Evolutionary conservation across 64 coral and sea anemone species (phyloP).

Genomic region (Acropora tenuis): DNA sequence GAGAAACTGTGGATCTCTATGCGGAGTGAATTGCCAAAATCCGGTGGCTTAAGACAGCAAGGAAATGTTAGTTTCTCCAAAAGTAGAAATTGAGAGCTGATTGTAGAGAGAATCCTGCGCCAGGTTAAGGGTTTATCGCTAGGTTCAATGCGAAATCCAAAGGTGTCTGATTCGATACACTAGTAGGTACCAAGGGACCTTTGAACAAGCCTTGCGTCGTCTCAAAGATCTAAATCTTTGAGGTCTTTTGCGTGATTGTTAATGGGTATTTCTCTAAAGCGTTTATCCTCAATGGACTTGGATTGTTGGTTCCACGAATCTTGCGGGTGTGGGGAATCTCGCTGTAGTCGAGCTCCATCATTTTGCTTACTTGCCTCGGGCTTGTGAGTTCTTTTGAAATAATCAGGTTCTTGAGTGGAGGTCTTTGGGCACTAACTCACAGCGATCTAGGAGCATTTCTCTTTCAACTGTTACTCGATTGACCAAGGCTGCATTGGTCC

Average conservation of each 20-base stretch:
- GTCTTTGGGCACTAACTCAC: neutral
- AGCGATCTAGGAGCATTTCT: conserved; percentile 2
- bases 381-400: conserved; percentile 33
- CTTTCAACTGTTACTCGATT: conserved; percentile 42
- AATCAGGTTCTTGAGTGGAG: conserved; percentile 3
- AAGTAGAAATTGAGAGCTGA: conserved; percentile 44
- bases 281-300: conserved; percentile 8
- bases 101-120: conserved; percentile 34
- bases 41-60: conserved; percentile 33
- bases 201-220: conserved; percentile 37
- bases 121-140: conserved; percentile 48
- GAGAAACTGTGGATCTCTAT: conserved; percentile 61
- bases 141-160: conserved; percentile 51
- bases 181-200: conserved; percentile 62
- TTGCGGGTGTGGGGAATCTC: conserved; percentile 31
- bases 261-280: conserved; percentile 27
- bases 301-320: neutral
- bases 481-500: neutral
- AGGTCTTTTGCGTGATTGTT: conserved; percentile 17
- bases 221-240: conserved; percentile 45
- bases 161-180: conserved; percentile 61
- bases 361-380: conserved; percentile 37
- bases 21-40: conserved; percentile 15
- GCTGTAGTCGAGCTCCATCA: conserved; percentile 64
- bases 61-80: conserved; percentile 23